phyloP scores from a whole-genome alignment of 2,888 invertebrate species.

The Drosophila rellima region DNA sequence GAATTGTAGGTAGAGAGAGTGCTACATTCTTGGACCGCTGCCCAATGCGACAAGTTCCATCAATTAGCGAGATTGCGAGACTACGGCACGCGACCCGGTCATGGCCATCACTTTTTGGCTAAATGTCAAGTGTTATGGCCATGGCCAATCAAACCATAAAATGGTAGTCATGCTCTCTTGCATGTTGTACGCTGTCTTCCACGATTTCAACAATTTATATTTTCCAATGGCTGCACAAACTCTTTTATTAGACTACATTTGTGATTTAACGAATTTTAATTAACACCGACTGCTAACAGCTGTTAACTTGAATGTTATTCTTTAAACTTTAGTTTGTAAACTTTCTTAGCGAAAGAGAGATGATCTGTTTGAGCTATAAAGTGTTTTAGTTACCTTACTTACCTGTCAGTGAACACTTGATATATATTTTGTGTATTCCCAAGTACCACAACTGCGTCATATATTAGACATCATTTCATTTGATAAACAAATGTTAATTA shows the following conservation, averaged over 20 bases:
- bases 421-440: too few relatives aligned
- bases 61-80: slow-evolving; percentile 49
- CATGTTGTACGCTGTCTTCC: background rate
- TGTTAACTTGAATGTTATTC: background rate
- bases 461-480: background rate
- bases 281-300: background rate
- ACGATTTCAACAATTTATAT: background rate
- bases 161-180: background rate
- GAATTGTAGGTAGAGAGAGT: slow-evolving; percentile 4
- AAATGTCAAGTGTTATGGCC: slow-evolving; percentile 65
- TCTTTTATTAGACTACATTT: background rate
- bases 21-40: slow-evolving; percentile 22
- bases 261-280: background rate
- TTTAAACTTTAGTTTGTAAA: background rate
- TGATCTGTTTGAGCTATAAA: background rate
- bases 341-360: background rate
- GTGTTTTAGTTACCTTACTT: too few relatives aligned
- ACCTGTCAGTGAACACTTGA: too few relatives aligned
- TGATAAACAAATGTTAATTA: background rate
- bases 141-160: slow-evolving; percentile 22
- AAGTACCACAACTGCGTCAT: too few relatives aligned
- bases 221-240: background rate
- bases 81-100: slow-evolving; percentile 28
- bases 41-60: slow-evolving; percentile 32
- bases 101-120: slow-evolving; percentile 46